A percentile compares a stretch with the other conserved stretches of the same genome.
These are phyloP conservation scores for Cydia splendana DNA, from an alignment of 1,140 invertebrate species.

Conservation along the genomic window DNA sequence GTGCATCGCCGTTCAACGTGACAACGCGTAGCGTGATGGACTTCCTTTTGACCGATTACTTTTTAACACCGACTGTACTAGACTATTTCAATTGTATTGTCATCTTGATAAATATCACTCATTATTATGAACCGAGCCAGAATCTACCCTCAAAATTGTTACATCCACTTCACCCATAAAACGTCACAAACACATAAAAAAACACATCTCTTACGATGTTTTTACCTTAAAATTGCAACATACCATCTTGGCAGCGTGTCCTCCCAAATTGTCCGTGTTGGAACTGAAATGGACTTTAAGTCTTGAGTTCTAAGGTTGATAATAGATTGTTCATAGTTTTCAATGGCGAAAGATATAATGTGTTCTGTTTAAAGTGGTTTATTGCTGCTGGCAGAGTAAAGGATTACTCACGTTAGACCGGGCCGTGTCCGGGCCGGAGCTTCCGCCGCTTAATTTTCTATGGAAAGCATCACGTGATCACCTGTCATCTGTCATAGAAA, in stretches of 20 bases:
- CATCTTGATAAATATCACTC: background rate
- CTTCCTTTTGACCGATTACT: no score
- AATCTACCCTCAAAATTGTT: constrained; percentile 2
- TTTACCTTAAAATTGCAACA: background rate
- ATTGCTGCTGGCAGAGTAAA: background rate
- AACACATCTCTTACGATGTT: background rate
- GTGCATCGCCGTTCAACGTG: no score
- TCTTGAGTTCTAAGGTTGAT: background rate
- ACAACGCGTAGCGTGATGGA: no score
- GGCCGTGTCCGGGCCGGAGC: no score
- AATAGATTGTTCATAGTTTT: background rate
- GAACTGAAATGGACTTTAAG: background rate
- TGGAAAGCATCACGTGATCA: no score
- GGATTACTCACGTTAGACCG: no score
- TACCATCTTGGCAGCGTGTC: background rate
- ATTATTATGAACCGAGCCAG: background rate
- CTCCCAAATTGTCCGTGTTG: background rate
- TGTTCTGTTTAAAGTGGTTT: background rate
- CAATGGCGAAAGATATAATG: background rate
- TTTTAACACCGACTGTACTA: background rate
- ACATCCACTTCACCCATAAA: background rate
- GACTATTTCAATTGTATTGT: background rate
- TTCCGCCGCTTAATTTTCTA: no score
- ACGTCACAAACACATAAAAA: background rate
- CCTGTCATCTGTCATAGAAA: no score